A percentile compares a stretch with the other conserved stretches of the same genome.
Evolutionary conservation across 1,140 invertebrate species (phyloP).

Genomic region (Bombus cullumanus): DNA sequence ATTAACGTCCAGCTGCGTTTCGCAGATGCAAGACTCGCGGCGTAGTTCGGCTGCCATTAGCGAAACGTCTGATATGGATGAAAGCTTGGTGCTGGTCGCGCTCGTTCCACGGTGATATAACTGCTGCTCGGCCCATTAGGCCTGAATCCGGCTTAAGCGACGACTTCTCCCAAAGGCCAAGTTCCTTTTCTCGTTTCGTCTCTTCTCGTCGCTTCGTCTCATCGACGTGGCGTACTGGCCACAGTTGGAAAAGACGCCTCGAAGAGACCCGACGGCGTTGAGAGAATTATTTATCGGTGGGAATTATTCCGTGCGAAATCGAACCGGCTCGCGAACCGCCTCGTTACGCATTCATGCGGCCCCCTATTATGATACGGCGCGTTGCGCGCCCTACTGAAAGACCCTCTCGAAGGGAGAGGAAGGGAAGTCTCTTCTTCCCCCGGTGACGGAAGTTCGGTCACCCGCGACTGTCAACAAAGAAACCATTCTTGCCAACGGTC

Average conservation of each 20-base stretch:
- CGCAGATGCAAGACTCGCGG: constrained; percentile 45
- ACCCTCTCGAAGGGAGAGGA: neutral
- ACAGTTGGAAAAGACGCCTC: neutral
- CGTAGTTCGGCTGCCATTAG: constrained; percentile 74
- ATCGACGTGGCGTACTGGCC: neutral
- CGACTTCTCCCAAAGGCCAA: constrained; percentile 33
- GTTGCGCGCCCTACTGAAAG: neutral
- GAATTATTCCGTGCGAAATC: constrained; percentile 73
- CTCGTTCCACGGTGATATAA: constrained; percentile 59
- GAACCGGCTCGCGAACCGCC: constrained; percentile 38
- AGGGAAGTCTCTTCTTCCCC: neutral
- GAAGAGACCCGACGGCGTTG: neutral
- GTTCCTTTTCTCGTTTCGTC: neutral
- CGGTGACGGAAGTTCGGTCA: constrained; percentile 44
- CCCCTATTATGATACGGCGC: constrained; percentile 68
- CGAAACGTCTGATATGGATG: constrained; percentile 63
- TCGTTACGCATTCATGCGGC: constrained; percentile 76
- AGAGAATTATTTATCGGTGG: constrained; percentile 61
- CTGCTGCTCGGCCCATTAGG: constrained; percentile 75
- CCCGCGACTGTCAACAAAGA: constrained; percentile 34
- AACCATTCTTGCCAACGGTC: constrained; percentile 26
- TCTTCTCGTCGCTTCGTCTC: no score
- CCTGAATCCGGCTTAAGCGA: constrained; percentile 74
- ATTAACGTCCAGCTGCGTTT: constrained; percentile 60
- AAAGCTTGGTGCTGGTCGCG: constrained; percentile 52